Percentiles rank a stretch among this genome's conserved stretches.
Conservation (phyloP, 2,888 invertebrate species). For the Neoascia interrupta region DNA sequence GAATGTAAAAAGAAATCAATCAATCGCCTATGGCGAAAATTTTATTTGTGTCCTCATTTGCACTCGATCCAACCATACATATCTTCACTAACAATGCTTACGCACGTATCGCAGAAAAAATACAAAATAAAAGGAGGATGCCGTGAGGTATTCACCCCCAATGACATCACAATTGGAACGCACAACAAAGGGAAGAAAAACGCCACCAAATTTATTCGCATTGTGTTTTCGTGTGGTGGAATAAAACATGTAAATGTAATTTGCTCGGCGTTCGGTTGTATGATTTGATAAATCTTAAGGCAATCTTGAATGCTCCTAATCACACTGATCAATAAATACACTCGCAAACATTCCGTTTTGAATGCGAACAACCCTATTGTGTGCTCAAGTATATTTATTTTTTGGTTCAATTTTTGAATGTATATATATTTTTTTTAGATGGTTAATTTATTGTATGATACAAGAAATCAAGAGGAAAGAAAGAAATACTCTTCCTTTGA, state of each 20-base stretch:
- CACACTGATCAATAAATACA: too few relatives aligned
- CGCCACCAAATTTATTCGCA: conserved; percentile 24
- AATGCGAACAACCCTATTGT: too few relatives aligned
- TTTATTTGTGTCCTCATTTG: conserved; percentile 56
- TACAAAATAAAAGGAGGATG: too few relatives aligned
- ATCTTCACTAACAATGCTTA: conserved; percentile 51
- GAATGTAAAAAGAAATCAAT: too few relatives aligned
- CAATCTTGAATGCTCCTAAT: conserved; percentile 15
- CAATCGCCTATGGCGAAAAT: conserved; percentile 32
- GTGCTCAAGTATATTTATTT: too few relatives aligned
- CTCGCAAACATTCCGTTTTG: too few relatives aligned
- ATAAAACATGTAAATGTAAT: conserved; percentile 64
- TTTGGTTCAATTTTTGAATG: too few relatives aligned
- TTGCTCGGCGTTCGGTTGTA: conserved; percentile 25
- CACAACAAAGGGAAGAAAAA: conserved; percentile 42
- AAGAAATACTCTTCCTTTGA: too few relatives aligned
- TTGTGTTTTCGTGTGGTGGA: conserved; percentile 35
- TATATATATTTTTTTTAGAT: too few relatives aligned
- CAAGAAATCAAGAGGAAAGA: too few relatives aligned
- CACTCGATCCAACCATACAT: conserved; percentile 36
- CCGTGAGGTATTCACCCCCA: conserved; percentile 26
- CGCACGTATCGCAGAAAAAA: conserved; percentile 53
- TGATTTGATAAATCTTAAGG: conserved; percentile 17
- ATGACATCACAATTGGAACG: conserved; percentile 20
- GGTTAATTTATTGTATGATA: too few relatives aligned